A percentile compares a stretch with the other conserved stretches of the same genome.
Evolutionary conservation across 2,888 invertebrate genomes (phyloP).

Genomic region (Lithophane ornitopus): DNA sequence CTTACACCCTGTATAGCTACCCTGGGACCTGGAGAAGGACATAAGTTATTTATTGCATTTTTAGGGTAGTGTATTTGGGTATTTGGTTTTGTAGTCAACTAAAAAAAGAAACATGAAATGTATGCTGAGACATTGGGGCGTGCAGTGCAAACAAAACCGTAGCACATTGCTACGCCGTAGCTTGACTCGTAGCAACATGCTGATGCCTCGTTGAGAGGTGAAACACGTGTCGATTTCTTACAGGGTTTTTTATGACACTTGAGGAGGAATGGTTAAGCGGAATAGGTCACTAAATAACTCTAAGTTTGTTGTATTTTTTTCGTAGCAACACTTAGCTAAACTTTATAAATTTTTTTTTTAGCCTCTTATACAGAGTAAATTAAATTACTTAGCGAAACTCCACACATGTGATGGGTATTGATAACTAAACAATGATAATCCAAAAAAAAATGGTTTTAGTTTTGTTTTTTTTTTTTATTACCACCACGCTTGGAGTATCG

Average conservation of each 20-base stretch:
- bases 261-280: too few relatives aligned
- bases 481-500: background rate
- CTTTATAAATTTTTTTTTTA: too few relatives aligned
- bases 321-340: background rate
- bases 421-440: too few relatives aligned
- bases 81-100: background rate
- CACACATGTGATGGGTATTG: background rate
- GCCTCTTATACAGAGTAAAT: too few relatives aligned
- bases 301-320: too few relatives aligned
- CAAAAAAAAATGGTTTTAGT: background rate
- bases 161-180: conserved; percentile 14
- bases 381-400: background rate
- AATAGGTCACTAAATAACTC: too few relatives aligned
- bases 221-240: too few relatives aligned
- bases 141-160: background rate
- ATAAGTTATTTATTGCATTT: background rate
- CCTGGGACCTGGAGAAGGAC: too few relatives aligned
- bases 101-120: background rate
- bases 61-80: background rate
- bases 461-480: background rate
- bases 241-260: too few relatives aligned
- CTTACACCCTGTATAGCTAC: too few relatives aligned
- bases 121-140: background rate
- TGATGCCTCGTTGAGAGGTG: too few relatives aligned
- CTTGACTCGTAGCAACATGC: background rate